A percentile compares a stretch with the other conserved stretches of the same genome.
phyloP scores from a whole-genome alignment of 2,113 vertebrate species.

The Dunckerocampus dactyliophorus region DNA sequence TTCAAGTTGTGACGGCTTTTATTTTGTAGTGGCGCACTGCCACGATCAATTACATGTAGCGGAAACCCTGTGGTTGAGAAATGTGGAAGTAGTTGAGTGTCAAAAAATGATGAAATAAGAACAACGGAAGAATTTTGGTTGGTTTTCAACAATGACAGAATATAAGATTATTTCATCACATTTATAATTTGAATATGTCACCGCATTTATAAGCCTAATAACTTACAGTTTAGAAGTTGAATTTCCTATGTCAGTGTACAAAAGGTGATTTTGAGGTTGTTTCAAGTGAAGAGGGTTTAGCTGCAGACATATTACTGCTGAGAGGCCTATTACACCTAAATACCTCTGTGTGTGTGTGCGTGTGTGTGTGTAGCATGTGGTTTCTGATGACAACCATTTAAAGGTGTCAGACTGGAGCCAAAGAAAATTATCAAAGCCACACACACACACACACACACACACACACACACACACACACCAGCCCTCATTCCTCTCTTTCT shows the following conservation, averaged over 20 bases:
- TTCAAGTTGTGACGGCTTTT: too few species aligned
- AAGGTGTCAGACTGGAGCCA: conserved; percentile 93
- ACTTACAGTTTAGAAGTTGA: too few species aligned
- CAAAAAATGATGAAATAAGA: too few species aligned
- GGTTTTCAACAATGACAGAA: too few species aligned
- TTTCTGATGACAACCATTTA: conserved; percentile 87
- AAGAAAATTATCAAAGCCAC: conserved; percentile 80
- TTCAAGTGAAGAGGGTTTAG: conserved; percentile 60
- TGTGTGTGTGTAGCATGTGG: conserved; percentile 75
- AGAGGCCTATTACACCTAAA: conserved; percentile 82
- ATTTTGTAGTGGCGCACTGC: too few species aligned
- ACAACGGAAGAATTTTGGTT: too few species aligned
- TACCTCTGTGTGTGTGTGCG: conserved; percentile 52
- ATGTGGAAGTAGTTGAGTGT: too few species aligned
- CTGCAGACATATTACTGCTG: conserved; percentile 66
- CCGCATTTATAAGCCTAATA: too few species aligned
- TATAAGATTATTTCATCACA: too few species aligned
- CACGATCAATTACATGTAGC: too few species aligned
- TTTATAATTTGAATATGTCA: too few species aligned
- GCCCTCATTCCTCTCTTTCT: conserved; percentile 22
- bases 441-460: conserved; percentile 18
- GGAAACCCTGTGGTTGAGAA: too few species aligned
- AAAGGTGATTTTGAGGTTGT: conserved; percentile 17
- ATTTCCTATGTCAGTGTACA: not conserved
- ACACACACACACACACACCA: conserved; percentile 7